These are phyloP conservation scores for Dendrolimus punctatus DNA, from an alignment of 1,140 invertebrate species.

Conservation along the genomic window DNA sequence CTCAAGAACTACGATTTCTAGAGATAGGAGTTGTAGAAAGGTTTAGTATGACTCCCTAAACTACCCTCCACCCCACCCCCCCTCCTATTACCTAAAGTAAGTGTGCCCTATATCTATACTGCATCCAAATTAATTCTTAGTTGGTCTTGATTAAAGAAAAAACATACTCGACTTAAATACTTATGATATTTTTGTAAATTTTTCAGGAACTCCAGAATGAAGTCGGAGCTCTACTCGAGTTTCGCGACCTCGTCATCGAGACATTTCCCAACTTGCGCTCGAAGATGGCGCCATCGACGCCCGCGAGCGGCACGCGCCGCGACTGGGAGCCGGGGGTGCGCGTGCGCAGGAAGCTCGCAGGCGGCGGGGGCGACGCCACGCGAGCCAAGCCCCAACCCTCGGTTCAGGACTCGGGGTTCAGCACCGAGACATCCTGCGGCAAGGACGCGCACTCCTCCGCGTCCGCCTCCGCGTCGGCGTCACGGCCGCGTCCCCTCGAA, in stretches of 20 bases:
- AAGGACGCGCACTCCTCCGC: slow-evolving; percentile 80
- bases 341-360: slow-evolving; percentile 78
- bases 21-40: too few species aligned
- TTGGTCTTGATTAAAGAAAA: too few species aligned
- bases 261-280: slow-evolving; percentile 90
- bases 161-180: background rate
- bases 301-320: slow-evolving; percentile 56
- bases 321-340: slow-evolving; percentile 87
- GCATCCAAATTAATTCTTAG: too few species aligned
- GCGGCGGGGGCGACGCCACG: slow-evolving; percentile 72
- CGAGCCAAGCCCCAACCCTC: slow-evolving; percentile 78
- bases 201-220: slow-evolving; percentile 89
- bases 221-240: slow-evolving; percentile 89
- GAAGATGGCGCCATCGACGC: slow-evolving; percentile 77
- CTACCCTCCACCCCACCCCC: too few species aligned
- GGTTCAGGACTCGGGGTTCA: slow-evolving; percentile 89
- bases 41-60: too few species aligned
- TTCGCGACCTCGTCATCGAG: slow-evolving; percentile 92
- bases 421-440: slow-evolving; percentile 84
- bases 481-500: slow-evolving; percentile 69
- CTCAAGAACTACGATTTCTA: too few species aligned
- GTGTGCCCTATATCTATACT: too few species aligned
- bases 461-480: slow-evolving; percentile 54
- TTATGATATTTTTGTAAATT: slow-evolving; percentile 2
- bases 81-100: too few species aligned